Evolutionary conservation across 2,797 vertebrate species (phyloP).

Genomic region (Sus cebifrons): DNA sequence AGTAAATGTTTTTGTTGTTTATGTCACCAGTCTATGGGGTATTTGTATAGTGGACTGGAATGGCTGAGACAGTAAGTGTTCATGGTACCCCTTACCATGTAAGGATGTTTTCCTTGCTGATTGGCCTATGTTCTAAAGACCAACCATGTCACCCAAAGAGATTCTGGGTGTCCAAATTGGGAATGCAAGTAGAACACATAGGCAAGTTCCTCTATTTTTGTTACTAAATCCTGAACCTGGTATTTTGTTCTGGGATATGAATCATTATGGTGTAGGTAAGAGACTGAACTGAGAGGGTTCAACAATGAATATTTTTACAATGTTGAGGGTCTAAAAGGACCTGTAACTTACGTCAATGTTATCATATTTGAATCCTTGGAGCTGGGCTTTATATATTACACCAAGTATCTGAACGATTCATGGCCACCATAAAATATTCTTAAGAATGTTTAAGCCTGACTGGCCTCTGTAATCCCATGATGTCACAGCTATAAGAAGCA

Average conservation of each 20-base stretch:
- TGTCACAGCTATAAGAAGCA: neutral
- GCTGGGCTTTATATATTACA: neutral
- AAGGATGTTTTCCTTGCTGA: conserved; percentile 1
- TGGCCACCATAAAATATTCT: conserved; percentile 47
- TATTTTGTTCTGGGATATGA: conserved; percentile 20
- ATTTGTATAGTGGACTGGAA: neutral
- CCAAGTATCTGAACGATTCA: neutral
- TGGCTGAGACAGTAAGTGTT: neutral
- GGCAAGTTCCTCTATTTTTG: neutral
- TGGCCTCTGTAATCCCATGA: neutral
- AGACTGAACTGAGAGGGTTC: neutral
- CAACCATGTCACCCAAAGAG: neutral
- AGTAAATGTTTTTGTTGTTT: neutral
- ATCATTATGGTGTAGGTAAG: neutral
- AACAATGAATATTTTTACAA: neutral
- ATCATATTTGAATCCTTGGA: neutral
- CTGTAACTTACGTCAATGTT: conserved; percentile 31
- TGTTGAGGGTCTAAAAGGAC: neutral
- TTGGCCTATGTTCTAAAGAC: neutral
- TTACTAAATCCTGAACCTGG: neutral
- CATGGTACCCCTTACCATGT: neutral
- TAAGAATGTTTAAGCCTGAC: neutral
- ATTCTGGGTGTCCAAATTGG: neutral
- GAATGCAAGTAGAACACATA: neutral
- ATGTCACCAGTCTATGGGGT: neutral